A percentile compares a stretch with the other conserved stretches of the same genome.
Evolutionary conservation across 2,797 vertebrate genomes (phyloP).

Genomic region (Pantherophis vulpinus): DNA sequence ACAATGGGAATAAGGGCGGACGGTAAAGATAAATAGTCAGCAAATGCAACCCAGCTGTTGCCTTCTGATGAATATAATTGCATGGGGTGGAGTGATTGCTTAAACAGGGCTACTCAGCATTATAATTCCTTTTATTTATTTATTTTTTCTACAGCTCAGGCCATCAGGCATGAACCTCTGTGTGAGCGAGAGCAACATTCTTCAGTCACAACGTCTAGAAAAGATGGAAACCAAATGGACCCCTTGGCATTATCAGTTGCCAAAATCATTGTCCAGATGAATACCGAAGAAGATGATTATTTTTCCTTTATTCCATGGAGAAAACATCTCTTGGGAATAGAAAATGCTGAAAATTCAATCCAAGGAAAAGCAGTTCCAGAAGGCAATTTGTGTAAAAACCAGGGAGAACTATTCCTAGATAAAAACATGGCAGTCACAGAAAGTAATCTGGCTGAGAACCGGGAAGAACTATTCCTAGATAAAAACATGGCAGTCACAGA

Average conservation of each 20-base stretch:
- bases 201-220: neutral
- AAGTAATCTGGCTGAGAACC: neutral
- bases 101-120: neutral
- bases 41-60: neutral
- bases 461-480: neutral
- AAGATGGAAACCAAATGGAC: neutral
- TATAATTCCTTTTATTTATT: neutral
- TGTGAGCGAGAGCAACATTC: neutral
- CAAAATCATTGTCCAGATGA: neutral
- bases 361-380: neutral
- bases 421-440: neutral
- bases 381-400: neutral
- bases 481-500: neutral
- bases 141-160: neutral
- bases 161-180: neutral
- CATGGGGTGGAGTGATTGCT: neutral
- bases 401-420: neutral
- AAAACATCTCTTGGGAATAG: constrained; percentile 8
- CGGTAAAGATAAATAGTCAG: neutral
- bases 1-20: neutral
- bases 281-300: neutral
- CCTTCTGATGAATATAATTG: neutral
- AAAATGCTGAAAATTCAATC: neutral
- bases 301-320: constrained; percentile 20
- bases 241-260: neutral